Percentiles rank a stretch among this genome's conserved stretches.
These are phyloP conservation scores for Lutraria rhynchaena DNA, from an alignment of 1,140 invertebrate genomes.

Conservation along the genomic window DNA sequence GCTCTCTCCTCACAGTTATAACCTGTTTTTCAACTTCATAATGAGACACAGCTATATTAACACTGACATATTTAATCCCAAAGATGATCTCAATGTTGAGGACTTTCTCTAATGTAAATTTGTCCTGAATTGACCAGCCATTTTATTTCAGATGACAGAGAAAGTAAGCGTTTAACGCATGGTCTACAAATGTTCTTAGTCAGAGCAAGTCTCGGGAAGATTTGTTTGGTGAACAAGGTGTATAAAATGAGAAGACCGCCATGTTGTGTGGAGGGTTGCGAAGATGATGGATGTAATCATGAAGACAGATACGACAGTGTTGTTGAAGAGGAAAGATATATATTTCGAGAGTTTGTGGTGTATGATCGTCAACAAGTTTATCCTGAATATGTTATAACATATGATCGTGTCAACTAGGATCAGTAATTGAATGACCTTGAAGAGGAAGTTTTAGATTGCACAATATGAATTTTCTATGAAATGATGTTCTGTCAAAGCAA, in stretches of 20 bases:
- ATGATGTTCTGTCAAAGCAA: too few species aligned
- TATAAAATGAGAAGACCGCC: conserved; percentile 54
- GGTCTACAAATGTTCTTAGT: conserved; percentile 61
- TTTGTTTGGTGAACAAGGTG: conserved; percentile 35
- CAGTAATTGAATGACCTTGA: not conserved
- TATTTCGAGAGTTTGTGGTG: conserved; percentile 55
- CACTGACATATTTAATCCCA: not conserved
- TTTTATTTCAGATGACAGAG: conserved; percentile 48
- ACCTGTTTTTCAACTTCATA: not conserved
- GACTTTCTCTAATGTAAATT: too few species aligned
- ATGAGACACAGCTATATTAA: not conserved
- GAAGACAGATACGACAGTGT: conserved; percentile 51
- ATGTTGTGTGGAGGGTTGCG: conserved; percentile 51
- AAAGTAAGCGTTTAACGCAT: conserved; percentile 9
- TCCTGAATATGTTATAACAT: conserved; percentile 48
- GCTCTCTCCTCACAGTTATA: not conserved
- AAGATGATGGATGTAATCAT: conserved; percentile 37
- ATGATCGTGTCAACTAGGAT: conserved; percentile 13
- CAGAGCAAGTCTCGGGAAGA: conserved; percentile 59
- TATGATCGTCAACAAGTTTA: conserved; percentile 51
- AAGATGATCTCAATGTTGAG: too few species aligned
- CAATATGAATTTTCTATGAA: too few species aligned
- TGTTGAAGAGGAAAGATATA: conserved; percentile 52
- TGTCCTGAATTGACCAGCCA: too few species aligned
- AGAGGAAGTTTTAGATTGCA: too few species aligned